A percentile compares a stretch with the other conserved stretches of the same genome.
phyloP scores from a whole-genome alignment of 35 echinoderm and acorn worm genomes.

The Strongylocentrotus purpuratus region DNA sequence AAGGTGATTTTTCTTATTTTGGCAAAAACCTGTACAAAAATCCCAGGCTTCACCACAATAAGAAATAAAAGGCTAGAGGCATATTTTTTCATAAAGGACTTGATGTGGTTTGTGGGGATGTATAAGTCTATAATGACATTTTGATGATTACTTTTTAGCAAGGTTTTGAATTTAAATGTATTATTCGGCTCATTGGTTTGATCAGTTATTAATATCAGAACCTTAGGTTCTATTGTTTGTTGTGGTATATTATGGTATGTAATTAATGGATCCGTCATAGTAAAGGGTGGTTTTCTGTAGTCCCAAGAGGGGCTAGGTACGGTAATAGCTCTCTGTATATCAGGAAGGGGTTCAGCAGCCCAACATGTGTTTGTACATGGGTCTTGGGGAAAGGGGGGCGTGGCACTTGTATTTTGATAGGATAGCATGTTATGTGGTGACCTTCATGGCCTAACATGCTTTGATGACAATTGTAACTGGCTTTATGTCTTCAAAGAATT shows the following conservation, averaged over 20 bases:
- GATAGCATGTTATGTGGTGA: too few relatives aligned
- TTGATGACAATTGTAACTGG: too few relatives aligned
- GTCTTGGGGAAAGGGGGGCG: too few relatives aligned
- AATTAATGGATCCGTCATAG: too few relatives aligned
- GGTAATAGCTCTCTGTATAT: too few relatives aligned
- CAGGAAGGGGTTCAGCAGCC: too few relatives aligned
- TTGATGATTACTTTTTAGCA: background rate
- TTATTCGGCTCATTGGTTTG: background rate
- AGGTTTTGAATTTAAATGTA: background rate
- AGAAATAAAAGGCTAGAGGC: background rate
- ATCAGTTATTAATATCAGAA: background rate
- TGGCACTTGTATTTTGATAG: background rate
- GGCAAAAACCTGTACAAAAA: background rate
- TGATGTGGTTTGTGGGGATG: background rate
- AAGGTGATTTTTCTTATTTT: background rate
- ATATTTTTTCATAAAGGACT: background rate
- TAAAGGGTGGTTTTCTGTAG: too few relatives aligned
- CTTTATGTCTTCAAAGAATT: too few relatives aligned
- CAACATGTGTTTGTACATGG: too few relatives aligned
- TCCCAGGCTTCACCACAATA: background rate
- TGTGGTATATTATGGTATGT: background rate
- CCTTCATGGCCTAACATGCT: too few relatives aligned
- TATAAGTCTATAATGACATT: background rate
- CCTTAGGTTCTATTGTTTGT: background rate
- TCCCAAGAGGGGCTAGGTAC: too few relatives aligned